These are phyloP conservation scores for Eurosta solidaginis DNA, from an alignment of 1,140 invertebrate genomes.

Conservation along the genomic window DNA sequence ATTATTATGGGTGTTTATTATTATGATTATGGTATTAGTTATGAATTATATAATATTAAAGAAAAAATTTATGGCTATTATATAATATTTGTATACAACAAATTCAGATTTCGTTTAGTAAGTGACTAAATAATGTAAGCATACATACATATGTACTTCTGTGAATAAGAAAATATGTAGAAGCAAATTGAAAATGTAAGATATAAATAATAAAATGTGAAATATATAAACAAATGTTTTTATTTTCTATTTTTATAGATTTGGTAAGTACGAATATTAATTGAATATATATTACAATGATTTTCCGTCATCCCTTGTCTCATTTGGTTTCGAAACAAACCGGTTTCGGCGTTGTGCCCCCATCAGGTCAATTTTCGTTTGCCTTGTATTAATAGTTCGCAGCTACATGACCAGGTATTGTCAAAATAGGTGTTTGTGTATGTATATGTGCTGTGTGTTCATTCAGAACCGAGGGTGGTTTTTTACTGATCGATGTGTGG, in stretches of 20 bases:
- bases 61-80: not conserved
- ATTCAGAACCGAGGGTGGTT: no score
- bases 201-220: constrained; percentile 19
- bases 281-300: no score
- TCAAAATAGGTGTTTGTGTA: no score
- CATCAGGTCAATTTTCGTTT: no score
- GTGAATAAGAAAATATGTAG: not conserved
- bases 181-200: not conserved
- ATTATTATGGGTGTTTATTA: not conserved
- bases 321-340: no score
- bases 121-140: not conserved
- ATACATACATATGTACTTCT: not conserved
- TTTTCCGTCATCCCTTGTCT: no score
- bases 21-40: not conserved
- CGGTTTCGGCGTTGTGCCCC: no score
- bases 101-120: not conserved
- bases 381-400: no score
- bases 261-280: no score
- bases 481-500: no score
- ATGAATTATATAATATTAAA: not conserved
- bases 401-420: no score
- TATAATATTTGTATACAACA: constrained; percentile 19
- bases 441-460: no score
- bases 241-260: not conserved
- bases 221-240: not conserved